Evolutionary conservation across 2,113 vertebrate species (phyloP).

Genomic region (Nycticorax nycticorax): DNA sequence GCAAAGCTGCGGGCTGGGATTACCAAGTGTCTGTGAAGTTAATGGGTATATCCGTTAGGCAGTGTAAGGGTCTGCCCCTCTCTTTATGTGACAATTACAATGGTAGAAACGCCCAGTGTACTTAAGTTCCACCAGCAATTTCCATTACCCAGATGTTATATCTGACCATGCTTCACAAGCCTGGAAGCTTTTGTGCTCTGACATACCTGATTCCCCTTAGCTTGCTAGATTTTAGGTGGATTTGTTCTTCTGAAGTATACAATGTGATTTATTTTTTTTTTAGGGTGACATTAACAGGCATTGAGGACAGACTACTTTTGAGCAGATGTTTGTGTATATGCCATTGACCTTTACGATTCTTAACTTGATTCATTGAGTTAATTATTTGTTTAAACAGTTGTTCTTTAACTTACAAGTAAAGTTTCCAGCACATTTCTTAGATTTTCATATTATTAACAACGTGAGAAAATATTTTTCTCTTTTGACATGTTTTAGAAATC

Average conservation of each 20-base stretch:
- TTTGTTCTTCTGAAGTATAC: background rate
- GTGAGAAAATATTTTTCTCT: background rate
- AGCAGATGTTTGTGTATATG: slow-evolving; percentile 6
- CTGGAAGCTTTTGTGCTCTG: background rate
- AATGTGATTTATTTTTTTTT: background rate
- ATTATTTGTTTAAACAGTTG: background rate
- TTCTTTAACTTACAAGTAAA: background rate
- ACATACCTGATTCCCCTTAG: background rate
- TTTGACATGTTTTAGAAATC: background rate
- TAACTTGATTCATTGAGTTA: slow-evolving; percentile 7
- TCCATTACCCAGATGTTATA: background rate
- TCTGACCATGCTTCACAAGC: background rate
- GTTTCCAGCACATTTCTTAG: background rate
- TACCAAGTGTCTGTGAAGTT: background rate
- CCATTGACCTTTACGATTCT: background rate
- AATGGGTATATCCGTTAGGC: fast-evolving
- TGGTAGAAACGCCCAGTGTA: background rate
- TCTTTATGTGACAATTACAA: background rate
- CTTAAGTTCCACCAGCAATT: background rate
- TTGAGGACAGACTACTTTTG: background rate
- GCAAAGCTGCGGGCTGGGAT: background rate
- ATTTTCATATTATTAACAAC: background rate
- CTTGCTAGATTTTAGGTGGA: background rate
- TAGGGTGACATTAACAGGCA: background rate
- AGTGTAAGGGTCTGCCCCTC: background rate